Evolutionary conservation across 2,113 vertebrate species (phyloP).

Genomic region (Forbesichthys papilliferus): DNA sequence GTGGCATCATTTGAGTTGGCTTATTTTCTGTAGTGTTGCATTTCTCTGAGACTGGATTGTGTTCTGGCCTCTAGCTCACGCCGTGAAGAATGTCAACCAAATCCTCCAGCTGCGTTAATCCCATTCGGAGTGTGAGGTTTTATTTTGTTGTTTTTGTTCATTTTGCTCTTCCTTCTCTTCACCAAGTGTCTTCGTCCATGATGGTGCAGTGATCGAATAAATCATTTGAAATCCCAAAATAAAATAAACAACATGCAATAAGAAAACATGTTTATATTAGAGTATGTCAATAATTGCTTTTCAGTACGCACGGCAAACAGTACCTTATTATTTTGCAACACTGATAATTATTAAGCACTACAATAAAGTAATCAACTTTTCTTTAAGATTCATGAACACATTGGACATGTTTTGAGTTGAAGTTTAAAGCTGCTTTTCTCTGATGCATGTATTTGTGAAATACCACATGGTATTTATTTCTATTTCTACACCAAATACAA

Average conservation of each 20-base stretch:
- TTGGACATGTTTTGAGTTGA: background rate
- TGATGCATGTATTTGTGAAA: constrained; percentile 4
- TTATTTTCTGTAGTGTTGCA: background rate
- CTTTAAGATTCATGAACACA: constrained; percentile 20
- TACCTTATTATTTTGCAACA: background rate
- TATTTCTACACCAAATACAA: constrained; percentile 6
- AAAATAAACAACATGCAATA: background rate
- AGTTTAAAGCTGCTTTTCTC: constrained; percentile 1
- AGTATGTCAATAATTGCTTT: background rate
- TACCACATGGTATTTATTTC: constrained; percentile 1
- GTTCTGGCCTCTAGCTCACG: constrained; percentile 26
- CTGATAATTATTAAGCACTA: background rate
- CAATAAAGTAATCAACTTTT: background rate
- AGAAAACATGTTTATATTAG: background rate
- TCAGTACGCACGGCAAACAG: background rate
- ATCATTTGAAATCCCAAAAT: background rate
- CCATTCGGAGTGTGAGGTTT: constrained; percentile 9
- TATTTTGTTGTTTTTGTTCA: constrained; percentile 14
- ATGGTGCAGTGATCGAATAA: background rate
- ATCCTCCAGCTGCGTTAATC: constrained; percentile 4
- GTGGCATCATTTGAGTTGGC: background rate
- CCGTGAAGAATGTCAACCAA: constrained; percentile 15
- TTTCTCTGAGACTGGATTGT: constrained; percentile 24
- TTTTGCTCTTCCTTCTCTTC: constrained; percentile 6
- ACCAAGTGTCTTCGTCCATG: constrained; percentile 10